Percentiles rank a stretch among this genome's conserved stretches.
These are phyloP conservation scores for Drosophila fuyamai DNA, from an alignment of 1,140 invertebrate genomes.

Conservation along the genomic window DNA sequence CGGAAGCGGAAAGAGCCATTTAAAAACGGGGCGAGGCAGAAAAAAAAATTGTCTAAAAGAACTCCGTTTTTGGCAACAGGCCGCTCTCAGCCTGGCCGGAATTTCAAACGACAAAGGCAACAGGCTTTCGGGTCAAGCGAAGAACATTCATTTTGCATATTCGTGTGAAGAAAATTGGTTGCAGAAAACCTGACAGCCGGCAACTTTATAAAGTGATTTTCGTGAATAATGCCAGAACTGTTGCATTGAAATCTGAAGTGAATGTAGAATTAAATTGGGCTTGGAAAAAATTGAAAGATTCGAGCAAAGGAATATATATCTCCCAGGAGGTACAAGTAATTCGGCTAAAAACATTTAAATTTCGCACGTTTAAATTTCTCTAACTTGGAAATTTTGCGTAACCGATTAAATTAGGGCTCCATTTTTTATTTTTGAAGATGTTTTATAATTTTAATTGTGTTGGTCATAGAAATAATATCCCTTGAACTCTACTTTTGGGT, in stretches of 20 bases:
- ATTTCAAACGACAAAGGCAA: conserved; percentile 28
- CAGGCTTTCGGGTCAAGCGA: conserved; percentile 47
- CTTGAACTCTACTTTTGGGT: no score
- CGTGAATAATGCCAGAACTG: conserved; percentile 19
- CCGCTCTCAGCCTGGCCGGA: conserved; percentile 16
- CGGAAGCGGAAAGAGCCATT: conserved; percentile 75
- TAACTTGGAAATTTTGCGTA: no score
- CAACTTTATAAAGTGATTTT: conserved; percentile 30
- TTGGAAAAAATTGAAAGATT: background rate
- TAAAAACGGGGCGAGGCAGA: conserved; percentile 50
- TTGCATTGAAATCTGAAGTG: background rate
- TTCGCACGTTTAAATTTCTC: no score
- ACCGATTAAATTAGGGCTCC: no score
- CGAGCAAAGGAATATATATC: background rate
- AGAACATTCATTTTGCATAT: conserved; percentile 50
- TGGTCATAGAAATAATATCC: no score
- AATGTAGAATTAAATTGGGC: background rate
- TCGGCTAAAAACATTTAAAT: no score
- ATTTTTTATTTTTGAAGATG: no score
- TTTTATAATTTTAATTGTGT: no score
- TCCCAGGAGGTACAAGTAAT: no score
- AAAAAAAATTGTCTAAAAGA: conserved; percentile 27
- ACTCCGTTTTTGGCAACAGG: conserved; percentile 54
- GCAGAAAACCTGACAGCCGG: conserved; percentile 4
- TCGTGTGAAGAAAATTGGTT: conserved; percentile 49